A percentile compares a stretch with the other conserved stretches of the same genome.
These are phyloP conservation scores for Pollenia griseotomentosa DNA, from an alignment of 2,888 invertebrate genomes.

Conservation along the genomic window DNA sequence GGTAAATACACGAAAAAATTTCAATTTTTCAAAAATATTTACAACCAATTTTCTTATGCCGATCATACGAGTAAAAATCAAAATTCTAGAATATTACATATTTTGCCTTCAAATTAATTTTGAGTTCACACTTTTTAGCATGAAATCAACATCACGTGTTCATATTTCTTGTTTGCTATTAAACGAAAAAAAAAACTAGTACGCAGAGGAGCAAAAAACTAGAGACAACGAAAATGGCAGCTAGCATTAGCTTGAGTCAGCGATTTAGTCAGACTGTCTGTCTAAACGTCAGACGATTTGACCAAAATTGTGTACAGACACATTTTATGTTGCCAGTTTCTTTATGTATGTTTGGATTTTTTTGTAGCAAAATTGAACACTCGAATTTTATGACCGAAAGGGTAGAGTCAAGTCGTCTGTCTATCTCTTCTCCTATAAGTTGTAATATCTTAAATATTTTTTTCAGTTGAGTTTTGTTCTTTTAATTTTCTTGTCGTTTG, in stretches of 20 bases:
- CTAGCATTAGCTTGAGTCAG: not conserved
- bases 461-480: slow-evolving; percentile 15
- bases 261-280: slow-evolving; percentile 9
- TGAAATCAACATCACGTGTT: slow-evolving; percentile 33
- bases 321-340: slow-evolving; percentile 4
- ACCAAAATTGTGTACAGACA: slow-evolving; percentile 45
- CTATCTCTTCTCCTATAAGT: not conserved
- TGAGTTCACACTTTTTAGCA: slow-evolving; percentile 29
- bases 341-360: slow-evolving; percentile 24
- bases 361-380: slow-evolving; percentile 24
- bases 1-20: not conserved
- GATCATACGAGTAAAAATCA: not conserved
- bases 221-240: slow-evolving; percentile 37
- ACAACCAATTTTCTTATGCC: too few relatives aligned
- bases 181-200: not conserved
- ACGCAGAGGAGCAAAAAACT: slow-evolving; percentile 6
- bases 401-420: slow-evolving; percentile 28
- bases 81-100: not conserved
- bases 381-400: slow-evolving; percentile 58
- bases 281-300: slow-evolving; percentile 17
- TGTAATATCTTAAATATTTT: slow-evolving; percentile 48
- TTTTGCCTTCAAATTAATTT: not conserved
- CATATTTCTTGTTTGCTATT: not conserved
- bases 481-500: slow-evolving; percentile 23
- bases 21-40: not conserved